These are phyloP conservation scores for Hassar affinis DNA, from an alignment of 2,113 vertebrate genomes.

Conservation along the genomic window DNA sequence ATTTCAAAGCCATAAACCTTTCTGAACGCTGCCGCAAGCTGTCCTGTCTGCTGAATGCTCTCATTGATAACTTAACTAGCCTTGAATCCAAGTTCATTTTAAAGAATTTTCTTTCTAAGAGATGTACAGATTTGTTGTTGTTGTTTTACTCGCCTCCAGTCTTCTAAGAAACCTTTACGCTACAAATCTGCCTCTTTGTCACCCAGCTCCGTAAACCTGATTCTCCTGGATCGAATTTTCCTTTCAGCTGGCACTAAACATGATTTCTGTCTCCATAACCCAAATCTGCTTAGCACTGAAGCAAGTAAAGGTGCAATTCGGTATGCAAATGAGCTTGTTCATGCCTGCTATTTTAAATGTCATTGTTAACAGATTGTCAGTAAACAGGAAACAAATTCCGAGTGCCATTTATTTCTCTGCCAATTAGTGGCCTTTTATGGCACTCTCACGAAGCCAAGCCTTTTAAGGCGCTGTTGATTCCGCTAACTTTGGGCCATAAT, in stretches of 20 bases:
- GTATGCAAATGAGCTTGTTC: slow-evolving; percentile 30
- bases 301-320: slow-evolving; percentile 5
- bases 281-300: slow-evolving; percentile 26
- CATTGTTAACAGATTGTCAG: slow-evolving; percentile 47
- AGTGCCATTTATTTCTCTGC: slow-evolving; percentile 37
- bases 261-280: slow-evolving; percentile 35
- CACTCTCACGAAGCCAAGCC: not conserved
- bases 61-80: not conserved
- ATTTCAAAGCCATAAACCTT: not conserved
- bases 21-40: not conserved
- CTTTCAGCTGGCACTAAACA: slow-evolving; percentile 20
- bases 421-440: slow-evolving; percentile 41
- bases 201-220: slow-evolving; percentile 14
- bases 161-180: not conserved
- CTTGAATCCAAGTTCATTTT: not conserved
- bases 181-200: not conserved
- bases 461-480: slow-evolving; percentile 14
- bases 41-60: not conserved
- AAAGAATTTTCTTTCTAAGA: not conserved
- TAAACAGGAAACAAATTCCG: slow-evolving; percentile 42
- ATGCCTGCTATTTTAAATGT: slow-evolving; percentile 41
- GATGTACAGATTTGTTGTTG: not conserved
- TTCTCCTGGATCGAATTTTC: slow-evolving; percentile 1
- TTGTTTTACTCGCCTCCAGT: not conserved
- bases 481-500: not conserved